A percentile compares a stretch with the other conserved stretches of the same genome.
phyloP scores from a whole-genome alignment of 1,140 invertebrate species.

The Adelges cooleyi region DNA sequence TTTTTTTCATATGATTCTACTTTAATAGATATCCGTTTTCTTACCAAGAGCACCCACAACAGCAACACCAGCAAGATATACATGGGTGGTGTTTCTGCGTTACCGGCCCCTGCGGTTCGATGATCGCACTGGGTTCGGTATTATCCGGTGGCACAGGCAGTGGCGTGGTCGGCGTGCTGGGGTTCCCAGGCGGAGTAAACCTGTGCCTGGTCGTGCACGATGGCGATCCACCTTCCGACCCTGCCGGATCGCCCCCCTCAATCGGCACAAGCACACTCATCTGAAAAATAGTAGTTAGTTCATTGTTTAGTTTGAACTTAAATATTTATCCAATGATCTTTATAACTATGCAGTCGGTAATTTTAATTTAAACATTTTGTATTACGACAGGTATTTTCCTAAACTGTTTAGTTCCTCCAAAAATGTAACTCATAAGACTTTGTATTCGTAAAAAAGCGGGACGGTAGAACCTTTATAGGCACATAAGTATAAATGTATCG shows the following conservation, averaged over 20 bases:
- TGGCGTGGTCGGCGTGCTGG: conserved; percentile 15
- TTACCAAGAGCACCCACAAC: conserved; percentile 60
- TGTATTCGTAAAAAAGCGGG: too few species aligned
- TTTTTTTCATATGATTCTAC: too few species aligned
- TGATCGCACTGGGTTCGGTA: conserved; percentile 31
- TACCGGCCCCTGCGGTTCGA: conserved; percentile 34
- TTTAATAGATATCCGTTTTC: conserved; percentile 32
- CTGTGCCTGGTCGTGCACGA: conserved; percentile 24
- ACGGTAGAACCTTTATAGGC: too few species aligned
- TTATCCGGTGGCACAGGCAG: conserved; percentile 28
- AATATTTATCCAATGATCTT: too few species aligned
- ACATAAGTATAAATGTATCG: too few species aligned
- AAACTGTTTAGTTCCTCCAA: too few species aligned
- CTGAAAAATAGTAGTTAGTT: conserved; percentile 1
- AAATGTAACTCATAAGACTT: too few species aligned
- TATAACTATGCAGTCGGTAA: too few species aligned
- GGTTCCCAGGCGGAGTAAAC: conserved; percentile 20
- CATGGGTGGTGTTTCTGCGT: conserved; percentile 39
- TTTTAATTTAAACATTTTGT: too few species aligned
- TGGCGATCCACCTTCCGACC: conserved; percentile 22
- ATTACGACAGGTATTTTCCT: too few species aligned
- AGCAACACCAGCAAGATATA: conserved; percentile 58
- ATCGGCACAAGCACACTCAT: conserved; percentile 28
- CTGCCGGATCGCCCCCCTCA: conserved; percentile 18
- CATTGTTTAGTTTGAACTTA: too few species aligned